These are phyloP conservation scores for Formica exsecta DNA, from an alignment of 1,140 invertebrate genomes.

Conservation along the genomic window DNA sequence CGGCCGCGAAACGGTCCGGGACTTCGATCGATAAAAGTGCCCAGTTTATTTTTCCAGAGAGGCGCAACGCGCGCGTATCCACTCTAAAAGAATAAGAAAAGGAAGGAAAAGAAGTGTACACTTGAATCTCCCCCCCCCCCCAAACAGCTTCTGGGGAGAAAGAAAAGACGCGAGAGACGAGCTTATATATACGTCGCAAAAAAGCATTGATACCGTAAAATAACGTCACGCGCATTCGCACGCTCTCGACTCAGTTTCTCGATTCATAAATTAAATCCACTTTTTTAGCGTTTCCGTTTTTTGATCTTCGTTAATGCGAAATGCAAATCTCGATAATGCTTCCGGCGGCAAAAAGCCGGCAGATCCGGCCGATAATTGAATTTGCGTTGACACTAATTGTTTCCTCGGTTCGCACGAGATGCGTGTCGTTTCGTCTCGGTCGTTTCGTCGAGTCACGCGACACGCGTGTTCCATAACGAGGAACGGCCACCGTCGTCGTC, in stretches of 20 bases:
- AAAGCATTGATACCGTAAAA: not conserved
- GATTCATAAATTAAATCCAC: slow-evolving; percentile 23
- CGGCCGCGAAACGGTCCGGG: slow-evolving; percentile 66
- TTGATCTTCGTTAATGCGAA: slow-evolving; percentile 32
- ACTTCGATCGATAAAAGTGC: slow-evolving; percentile 75
- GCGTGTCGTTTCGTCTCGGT: slow-evolving; percentile 54
- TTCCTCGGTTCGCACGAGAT: slow-evolving; percentile 42
- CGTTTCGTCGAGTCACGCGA: slow-evolving; percentile 71
- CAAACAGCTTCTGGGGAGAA: not conserved
- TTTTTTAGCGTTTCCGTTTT: not conserved
- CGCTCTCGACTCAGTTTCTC: not conserved
- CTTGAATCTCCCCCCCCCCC: slow-evolving; percentile 45
- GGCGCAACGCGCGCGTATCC: slow-evolving; percentile 25
- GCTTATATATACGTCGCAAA: not conserved
- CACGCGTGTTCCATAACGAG: slow-evolving; percentile 53
- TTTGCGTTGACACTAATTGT: slow-evolving; percentile 62
- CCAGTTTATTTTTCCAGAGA: slow-evolving; percentile 72
- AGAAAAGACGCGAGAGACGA: not conserved
- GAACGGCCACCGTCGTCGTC: slow-evolving; percentile 13
- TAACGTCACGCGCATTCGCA: not conserved
- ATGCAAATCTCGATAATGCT: slow-evolving; percentile 53
- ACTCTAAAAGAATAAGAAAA: slow-evolving; percentile 54
- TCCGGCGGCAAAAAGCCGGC: slow-evolving; percentile 45
- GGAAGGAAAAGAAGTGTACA: not conserved
- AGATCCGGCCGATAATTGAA: slow-evolving; percentile 59